Conservation (phyloP, 2,113 vertebrate genomes). For the Rana temporaria region DNA sequence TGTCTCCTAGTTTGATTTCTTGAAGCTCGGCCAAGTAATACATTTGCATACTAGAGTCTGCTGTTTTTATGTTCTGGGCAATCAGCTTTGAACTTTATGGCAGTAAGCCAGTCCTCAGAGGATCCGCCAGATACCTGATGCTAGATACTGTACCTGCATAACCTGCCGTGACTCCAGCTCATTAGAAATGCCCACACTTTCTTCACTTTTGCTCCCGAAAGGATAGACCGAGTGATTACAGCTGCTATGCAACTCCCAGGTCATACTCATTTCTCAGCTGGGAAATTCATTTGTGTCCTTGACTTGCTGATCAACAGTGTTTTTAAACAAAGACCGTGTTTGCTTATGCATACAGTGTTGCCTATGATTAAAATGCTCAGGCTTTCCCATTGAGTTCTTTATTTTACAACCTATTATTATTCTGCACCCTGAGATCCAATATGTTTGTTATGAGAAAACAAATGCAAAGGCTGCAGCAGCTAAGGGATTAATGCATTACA, state of each 20-base stretch:
- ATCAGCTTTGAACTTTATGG: conserved; percentile 45
- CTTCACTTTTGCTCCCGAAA: conserved; percentile 3
- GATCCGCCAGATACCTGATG: conserved; percentile 20
- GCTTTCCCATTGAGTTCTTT: background rate
- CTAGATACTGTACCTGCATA: conserved; percentile 16
- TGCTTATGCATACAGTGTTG: background rate
- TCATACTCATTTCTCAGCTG: conserved; percentile 21
- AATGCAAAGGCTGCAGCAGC: conserved; percentile 7
- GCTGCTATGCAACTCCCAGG: conserved; percentile 1
- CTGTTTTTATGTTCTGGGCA: conserved; percentile 7
- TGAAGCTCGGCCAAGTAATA: conserved; percentile 34
- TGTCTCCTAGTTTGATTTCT: conserved; percentile 38
- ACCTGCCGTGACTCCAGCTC: conserved; percentile 35
- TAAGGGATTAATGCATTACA: background rate
- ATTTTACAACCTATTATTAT: conserved; percentile 19
- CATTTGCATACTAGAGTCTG: conserved; percentile 34
- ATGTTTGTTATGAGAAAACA: conserved; percentile 11
- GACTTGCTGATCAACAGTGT: background rate
- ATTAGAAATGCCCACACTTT: conserved; percentile 10
- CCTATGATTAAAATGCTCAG: background rate
- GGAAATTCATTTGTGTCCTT: background rate
- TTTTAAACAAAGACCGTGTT: background rate
- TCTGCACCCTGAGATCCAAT: conserved; percentile 13
- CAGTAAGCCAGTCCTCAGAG: conserved; percentile 16
- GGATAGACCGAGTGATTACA: background rate